Evolutionary conservation across 1,140 invertebrate genomes (phyloP), one percentile per base, ranked within the genome.

Genomic region (Lutraria rhynchaena): DNA sequence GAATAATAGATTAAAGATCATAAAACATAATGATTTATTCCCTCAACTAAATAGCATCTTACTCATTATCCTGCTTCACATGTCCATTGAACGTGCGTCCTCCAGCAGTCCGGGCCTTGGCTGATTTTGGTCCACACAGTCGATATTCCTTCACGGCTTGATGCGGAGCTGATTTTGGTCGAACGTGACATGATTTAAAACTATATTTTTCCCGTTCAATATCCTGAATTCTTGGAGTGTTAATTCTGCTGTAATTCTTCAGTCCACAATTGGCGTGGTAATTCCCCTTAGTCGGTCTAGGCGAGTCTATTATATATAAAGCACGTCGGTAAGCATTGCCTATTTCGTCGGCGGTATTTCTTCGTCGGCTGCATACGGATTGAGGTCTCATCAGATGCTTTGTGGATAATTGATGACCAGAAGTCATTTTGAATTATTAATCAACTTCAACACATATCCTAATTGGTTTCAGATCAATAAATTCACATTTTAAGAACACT

Each of bases 141-240:
- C 37, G 37, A 41, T 5, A 7, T 5, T 5, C 15, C 3, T 1
- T 7, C 31, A 4, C 3, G 33, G 9, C 51, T 11, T 5, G 19
- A 2, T 22, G 33, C n/a, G 60, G 60, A 11, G 60, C 60, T 22
- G 60, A 63, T 11, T 11, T 7, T 17, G 60, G 60, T 22, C 60
- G 4, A 35, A 63, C 44, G 5, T 41, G 5, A 44, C 1, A 22
- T 15, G 60, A 22, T 5, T 63, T 41, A 33, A 63, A 63, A 5
- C 33, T 37, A 41, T 63, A 63, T 44, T 63, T 63, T 22, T 63
- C 35, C 1, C 60, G 60, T 44, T 63, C 35, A 5, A 37, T 33
- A 35, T 63, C 60, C n/a, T 63, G 60, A 41, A n/a, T 41, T 22
- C 5, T 44, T 4, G 60, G 60, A 24, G 60, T 63, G n/a, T 4